A percentile compares a stretch with the other conserved stretches of the same genome.
phyloP scores from a whole-genome alignment of 2,797 vertebrate genomes.

The Merluccius polli region DNA sequence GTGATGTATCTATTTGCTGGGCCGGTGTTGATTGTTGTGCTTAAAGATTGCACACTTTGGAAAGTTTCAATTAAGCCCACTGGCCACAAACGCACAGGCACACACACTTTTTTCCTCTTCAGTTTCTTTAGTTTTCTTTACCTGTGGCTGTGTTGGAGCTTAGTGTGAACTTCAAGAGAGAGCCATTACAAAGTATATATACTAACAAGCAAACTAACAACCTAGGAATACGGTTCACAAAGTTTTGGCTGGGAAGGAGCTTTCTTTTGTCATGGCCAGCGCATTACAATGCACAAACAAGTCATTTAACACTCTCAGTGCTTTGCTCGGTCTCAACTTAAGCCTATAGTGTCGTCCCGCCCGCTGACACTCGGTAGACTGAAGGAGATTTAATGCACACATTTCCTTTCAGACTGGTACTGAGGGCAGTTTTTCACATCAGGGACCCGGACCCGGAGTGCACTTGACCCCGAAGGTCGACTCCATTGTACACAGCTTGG shows the following conservation, averaged over 20 bases:
- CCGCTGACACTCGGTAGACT: background rate
- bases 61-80: background rate
- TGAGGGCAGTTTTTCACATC: no score
- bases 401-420: conserved; percentile 9
- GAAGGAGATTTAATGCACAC: conserved; percentile 14
- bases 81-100: background rate
- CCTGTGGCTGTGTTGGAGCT: conserved; percentile 4
- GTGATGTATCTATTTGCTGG: background rate
- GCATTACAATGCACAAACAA: conserved; percentile 15
- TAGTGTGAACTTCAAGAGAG: conserved; percentile 11
- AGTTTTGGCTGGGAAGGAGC: background rate
- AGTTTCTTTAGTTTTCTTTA: conserved; percentile 20
- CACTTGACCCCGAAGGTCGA: no score
- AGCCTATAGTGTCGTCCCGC: background rate
- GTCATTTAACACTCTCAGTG: background rate
- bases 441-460: no score
- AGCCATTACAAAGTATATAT: background rate
- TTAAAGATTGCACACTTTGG: background rate
- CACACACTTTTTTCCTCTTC: background rate
- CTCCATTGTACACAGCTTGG: no score
- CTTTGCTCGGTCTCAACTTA: conserved; percentile 7
- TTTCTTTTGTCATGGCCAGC: conserved; percentile 24
- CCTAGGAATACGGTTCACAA: background rate
- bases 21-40: background rate
- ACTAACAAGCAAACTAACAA: background rate